Conservation (phyloP, 2,113 vertebrate genomes). For the Hyaena hyaena region DNA sequence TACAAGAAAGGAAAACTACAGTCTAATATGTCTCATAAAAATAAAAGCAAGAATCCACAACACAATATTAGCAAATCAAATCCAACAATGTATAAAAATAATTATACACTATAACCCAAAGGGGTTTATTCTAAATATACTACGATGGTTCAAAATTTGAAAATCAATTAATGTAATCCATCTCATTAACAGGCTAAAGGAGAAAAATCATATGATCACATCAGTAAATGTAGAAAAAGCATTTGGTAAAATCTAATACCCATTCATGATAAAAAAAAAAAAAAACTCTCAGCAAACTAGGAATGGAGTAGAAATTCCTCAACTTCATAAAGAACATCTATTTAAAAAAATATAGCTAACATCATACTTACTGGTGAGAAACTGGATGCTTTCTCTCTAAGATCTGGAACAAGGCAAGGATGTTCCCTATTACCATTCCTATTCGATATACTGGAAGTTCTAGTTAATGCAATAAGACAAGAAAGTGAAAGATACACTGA, state of each 20-base stretch:
- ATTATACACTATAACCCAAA: background rate
- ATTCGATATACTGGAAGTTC: background rate
- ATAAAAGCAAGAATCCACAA: background rate
- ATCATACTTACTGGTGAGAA: background rate
- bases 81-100: constrained; percentile 26
- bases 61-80: background rate
- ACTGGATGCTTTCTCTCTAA: background rate
- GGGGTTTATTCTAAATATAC: background rate
- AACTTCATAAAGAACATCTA: background rate
- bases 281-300: background rate
- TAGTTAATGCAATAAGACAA: background rate
- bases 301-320: constrained; percentile 4
- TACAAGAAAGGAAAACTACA: background rate
- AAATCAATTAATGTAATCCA: background rate
- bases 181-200: constrained; percentile 9
- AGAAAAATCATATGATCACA: background rate
- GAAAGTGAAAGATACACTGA: constrained; percentile 4
- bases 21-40: background rate
- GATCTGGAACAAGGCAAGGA: background rate
- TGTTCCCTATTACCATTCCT: background rate
- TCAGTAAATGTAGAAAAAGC: background rate
- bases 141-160: background rate
- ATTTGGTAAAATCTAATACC: background rate
- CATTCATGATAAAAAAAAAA: background rate
- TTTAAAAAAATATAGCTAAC: background rate